Percentiles rank a stretch among this genome's conserved stretches.
These are phyloP conservation scores for Sinelater perroti DNA, from an alignment of 2,888 invertebrate genomes.

Conservation along the genomic window DNA sequence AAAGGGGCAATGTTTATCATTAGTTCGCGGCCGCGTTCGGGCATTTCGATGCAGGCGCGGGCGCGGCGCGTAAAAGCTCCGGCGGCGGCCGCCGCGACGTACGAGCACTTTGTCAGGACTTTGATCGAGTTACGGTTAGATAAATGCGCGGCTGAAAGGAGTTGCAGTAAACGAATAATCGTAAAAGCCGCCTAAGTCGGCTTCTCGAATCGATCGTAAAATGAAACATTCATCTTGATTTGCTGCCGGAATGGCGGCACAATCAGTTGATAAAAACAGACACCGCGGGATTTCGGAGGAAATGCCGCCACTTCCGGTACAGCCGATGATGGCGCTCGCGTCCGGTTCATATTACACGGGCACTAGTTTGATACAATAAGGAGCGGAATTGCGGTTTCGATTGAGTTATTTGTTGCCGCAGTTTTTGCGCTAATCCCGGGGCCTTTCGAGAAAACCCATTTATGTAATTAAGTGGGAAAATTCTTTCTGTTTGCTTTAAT, in stretches of 20 bases:
- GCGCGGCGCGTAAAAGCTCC: too few species aligned
- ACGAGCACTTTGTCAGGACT: constrained; percentile 40
- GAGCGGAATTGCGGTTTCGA: constrained; percentile 35
- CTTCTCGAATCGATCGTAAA: constrained; percentile 43
- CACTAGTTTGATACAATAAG: constrained; percentile 47
- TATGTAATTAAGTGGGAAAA: constrained; percentile 17
- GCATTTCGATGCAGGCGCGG: too few species aligned
- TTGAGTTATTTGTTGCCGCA: constrained; percentile 33
- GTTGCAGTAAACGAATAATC: constrained; percentile 48
- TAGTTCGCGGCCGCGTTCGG: too few species aligned
- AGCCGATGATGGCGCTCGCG: constrained; percentile 50
- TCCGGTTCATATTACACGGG: constrained; percentile 52
- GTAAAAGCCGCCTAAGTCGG: constrained; percentile 46
- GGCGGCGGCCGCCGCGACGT: constrained; percentile 5
- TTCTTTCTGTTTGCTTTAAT: not conserved
- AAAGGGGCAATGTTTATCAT: not conserved
- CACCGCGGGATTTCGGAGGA: constrained; percentile 49
- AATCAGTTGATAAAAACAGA: constrained; percentile 52
- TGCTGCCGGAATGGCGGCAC: constrained; percentile 47
- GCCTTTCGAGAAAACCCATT: constrained; percentile 8
- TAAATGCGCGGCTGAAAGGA: constrained; percentile 36
- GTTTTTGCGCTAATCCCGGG: constrained; percentile 22
- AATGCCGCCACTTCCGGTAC: constrained; percentile 50
- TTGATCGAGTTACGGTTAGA: constrained; percentile 44
- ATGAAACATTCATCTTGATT: constrained; percentile 53